Conservation (phyloP, 2,113 vertebrate genomes). For the Pseudorasbora parva region DNA sequence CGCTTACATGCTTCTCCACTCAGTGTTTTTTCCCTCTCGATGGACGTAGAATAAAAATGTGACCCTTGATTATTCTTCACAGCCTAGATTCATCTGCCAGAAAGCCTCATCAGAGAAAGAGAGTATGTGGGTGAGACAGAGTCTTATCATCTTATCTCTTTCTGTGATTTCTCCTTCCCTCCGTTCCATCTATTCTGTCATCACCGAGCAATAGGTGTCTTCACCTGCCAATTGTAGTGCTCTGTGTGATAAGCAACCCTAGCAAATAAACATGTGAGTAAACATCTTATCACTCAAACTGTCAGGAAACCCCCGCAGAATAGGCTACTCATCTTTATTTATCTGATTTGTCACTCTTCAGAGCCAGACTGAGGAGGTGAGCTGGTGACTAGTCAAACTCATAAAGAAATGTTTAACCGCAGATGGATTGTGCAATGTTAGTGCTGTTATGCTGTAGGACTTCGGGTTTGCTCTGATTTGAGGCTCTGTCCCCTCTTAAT, state of each 20-base stretch:
- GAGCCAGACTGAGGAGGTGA: slow-evolving; percentile 65
- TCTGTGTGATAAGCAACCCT: slow-evolving; percentile 62
- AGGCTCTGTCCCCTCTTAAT: slow-evolving; percentile 10
- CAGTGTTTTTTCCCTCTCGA: slow-evolving; percentile 41
- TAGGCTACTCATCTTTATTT: slow-evolving; percentile 66
- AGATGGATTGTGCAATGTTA: slow-evolving; percentile 7
- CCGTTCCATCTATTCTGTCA: slow-evolving; percentile 70
- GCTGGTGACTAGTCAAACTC: slow-evolving; percentile 68
- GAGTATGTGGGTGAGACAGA: slow-evolving; percentile 40
- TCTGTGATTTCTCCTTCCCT: slow-evolving; percentile 62
- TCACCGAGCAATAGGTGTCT: slow-evolving; percentile 62
- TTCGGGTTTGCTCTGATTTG: background rate
- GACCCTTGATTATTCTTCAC: slow-evolving; percentile 66
- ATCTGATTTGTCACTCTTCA: slow-evolving; percentile 64
- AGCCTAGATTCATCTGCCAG: background rate
- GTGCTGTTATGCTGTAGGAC: slow-evolving; percentile 11
- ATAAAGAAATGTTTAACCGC: slow-evolving; percentile 54
- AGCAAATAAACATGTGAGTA: slow-evolving; percentile 67
- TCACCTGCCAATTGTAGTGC: slow-evolving; percentile 68
- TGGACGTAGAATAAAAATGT: slow-evolving; percentile 75
- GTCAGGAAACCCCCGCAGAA: slow-evolving; percentile 62
- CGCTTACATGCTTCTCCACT: slow-evolving; percentile 33
- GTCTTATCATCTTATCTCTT: slow-evolving; percentile 59
- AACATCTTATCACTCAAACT: slow-evolving; percentile 57
- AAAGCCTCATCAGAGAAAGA: slow-evolving; percentile 39